Evolutionary conservation across 37 sponge, comb jelly and placozoan genomes (phyloP).

Genomic region (Axinella damicornis): DNA sequence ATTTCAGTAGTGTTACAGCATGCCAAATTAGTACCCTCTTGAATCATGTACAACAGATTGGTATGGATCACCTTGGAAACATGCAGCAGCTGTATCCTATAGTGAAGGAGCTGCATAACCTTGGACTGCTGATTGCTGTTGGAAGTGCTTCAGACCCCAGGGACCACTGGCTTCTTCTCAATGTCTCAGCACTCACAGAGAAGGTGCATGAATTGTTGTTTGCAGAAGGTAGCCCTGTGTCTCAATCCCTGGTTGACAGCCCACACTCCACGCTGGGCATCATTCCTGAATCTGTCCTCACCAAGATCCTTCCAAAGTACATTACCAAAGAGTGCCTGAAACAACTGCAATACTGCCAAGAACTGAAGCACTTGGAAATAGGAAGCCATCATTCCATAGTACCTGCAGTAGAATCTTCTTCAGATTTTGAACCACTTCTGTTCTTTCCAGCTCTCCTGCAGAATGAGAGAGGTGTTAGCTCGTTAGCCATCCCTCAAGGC

Average conservation of each 20-base stretch:
- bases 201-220: not conserved
- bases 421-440: not conserved
- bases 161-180: not conserved
- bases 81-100: not conserved
- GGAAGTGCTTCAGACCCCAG: not conserved
- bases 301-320: not conserved
- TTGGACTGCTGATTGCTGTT: conserved; percentile 15
- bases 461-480: not conserved
- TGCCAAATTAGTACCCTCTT: not conserved
- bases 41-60: not conserved
- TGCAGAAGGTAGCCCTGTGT: not conserved
- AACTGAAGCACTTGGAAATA: not conserved
- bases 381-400: not conserved
- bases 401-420: not conserved
- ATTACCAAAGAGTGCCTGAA: conserved; percentile 15
- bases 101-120: conserved; percentile 1
- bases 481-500: not conserved
- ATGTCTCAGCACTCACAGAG: conserved; percentile 12
- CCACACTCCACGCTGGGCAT: not conserved
- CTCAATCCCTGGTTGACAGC: too few species aligned
- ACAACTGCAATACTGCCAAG: conserved; percentile 36
- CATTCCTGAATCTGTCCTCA: conserved; percentile 8
- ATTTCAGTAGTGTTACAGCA: conserved; percentile 4
- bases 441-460: conserved; percentile 53
- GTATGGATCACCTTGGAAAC: not conserved